These are phyloP conservation scores for Phragmatobia fuliginosa DNA, from an alignment of 2,888 invertebrate species.

Conservation along the genomic window DNA sequence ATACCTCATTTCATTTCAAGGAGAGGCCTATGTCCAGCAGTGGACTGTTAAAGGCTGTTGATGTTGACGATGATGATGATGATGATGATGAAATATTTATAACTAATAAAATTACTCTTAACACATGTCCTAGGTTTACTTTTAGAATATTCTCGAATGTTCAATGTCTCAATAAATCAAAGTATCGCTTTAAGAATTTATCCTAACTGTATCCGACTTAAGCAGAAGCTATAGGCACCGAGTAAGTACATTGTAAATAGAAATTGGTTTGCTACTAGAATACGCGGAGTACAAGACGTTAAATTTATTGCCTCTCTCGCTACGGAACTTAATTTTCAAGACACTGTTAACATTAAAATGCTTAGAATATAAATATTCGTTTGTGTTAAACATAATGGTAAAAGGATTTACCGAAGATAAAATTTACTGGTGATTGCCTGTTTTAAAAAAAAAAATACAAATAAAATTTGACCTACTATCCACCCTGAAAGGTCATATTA, in stretches of 20 bases:
- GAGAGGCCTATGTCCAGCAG: too few species aligned
- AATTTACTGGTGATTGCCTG: too few species aligned
- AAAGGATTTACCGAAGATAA: not conserved
- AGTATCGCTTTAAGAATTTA: not conserved
- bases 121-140: not conserved
- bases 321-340: slow-evolving; percentile 7
- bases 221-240: not conserved
- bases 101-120: not conserved
- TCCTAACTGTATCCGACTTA: not conserved
- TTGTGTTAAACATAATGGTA: not conserved
- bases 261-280: not conserved
- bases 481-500: too few species aligned
- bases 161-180: not conserved
- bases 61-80: too few species aligned
- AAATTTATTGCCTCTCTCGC: slow-evolving; percentile 14
- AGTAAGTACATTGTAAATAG: slow-evolving; percentile 5
- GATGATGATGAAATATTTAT: too few species aligned
- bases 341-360: not conserved
- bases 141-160: not conserved
- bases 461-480: too few species aligned
- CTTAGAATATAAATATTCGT: not conserved
- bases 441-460: too few species aligned
- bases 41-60: too few species aligned
- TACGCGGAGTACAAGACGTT: not conserved
- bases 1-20: too few species aligned